Conservation (phyloP, 2,888 invertebrate genomes). For the Empis stercorea region DNA sequence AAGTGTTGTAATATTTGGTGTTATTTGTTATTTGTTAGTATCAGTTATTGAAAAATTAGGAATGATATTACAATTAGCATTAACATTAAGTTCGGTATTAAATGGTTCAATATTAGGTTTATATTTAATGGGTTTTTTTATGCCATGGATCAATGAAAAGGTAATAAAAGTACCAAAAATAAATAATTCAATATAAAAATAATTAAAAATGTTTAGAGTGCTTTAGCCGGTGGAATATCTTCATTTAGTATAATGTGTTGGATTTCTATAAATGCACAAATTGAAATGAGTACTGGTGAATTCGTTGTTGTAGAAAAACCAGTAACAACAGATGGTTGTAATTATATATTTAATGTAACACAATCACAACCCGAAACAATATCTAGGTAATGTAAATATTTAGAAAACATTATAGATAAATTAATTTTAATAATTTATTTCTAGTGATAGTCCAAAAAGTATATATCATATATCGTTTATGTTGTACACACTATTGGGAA, state of each 20-base stretch:
- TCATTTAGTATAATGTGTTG: constrained; percentile 51
- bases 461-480: constrained; percentile 55
- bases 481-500: constrained; percentile 52
- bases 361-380: constrained; percentile 2
- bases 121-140: constrained; percentile 50
- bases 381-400: no score
- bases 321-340: constrained; percentile 38
- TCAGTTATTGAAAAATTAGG: constrained; percentile 60
- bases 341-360: constrained; percentile 42
- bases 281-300: constrained; percentile 49
- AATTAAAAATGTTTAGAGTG: constrained; percentile 55
- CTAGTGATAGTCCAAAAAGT: no score
- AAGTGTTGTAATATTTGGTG: constrained; percentile 53
- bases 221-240: constrained; percentile 49
- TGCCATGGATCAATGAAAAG: constrained; percentile 52
- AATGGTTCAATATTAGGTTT: constrained; percentile 58
- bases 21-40: constrained; percentile 49
- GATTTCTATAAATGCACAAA: constrained; percentile 53
- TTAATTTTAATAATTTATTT: no score
- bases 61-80: constrained; percentile 50
- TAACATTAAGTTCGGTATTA: constrained; percentile 49
- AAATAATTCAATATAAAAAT: neutral
- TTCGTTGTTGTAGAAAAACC: constrained; percentile 43
- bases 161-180: no score
- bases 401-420: no score